Percentiles rank a stretch among this genome's conserved stretches.
These are phyloP conservation scores for Lepidocyrtoides sp. DNA, from an alignment of 2,888 invertebrate genomes.

Conservation along the genomic window DNA sequence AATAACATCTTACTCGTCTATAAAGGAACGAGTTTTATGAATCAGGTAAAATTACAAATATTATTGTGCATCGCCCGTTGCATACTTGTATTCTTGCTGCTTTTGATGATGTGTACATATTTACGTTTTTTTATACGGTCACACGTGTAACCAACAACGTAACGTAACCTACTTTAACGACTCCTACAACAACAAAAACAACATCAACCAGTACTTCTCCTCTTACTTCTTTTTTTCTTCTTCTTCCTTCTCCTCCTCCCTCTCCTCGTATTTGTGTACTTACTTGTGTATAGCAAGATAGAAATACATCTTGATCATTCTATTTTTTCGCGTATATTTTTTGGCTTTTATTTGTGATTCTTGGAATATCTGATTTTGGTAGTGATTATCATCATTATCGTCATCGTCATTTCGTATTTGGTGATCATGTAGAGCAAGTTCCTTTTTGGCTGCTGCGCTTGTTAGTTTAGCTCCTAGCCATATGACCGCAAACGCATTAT, in stretches of 20 bases:
- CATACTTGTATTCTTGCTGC: not conserved
- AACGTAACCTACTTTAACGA: conserved; percentile 46
- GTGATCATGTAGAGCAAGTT: conserved; percentile 34
- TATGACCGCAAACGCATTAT: not conserved
- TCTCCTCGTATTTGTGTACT: not conserved
- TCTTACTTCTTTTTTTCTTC: not conserved
- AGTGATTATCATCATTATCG: not conserved
- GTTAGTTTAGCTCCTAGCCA: not conserved
- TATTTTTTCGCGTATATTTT: conserved; percentile 4
- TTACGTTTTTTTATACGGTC: conserved; percentile 33
- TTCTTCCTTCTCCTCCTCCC: not conserved
- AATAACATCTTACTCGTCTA: not conserved
- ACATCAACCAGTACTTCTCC: not conserved
- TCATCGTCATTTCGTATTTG: not conserved
- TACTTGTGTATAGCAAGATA: not conserved
- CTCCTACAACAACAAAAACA: not conserved
- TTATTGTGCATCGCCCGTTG: no score
- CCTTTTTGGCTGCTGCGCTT: not conserved
- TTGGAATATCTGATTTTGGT: not conserved
- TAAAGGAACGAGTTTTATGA: conserved; percentile 1
- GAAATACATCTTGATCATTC: not conserved
- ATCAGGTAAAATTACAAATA: conserved; percentile 32
- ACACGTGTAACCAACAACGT: conserved; percentile 50
- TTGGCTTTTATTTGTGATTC: not conserved
- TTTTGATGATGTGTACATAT: not conserved